phyloP scores from a whole-genome alignment of 2,797 vertebrate species.

The Micromesistius poutassou region DNA sequence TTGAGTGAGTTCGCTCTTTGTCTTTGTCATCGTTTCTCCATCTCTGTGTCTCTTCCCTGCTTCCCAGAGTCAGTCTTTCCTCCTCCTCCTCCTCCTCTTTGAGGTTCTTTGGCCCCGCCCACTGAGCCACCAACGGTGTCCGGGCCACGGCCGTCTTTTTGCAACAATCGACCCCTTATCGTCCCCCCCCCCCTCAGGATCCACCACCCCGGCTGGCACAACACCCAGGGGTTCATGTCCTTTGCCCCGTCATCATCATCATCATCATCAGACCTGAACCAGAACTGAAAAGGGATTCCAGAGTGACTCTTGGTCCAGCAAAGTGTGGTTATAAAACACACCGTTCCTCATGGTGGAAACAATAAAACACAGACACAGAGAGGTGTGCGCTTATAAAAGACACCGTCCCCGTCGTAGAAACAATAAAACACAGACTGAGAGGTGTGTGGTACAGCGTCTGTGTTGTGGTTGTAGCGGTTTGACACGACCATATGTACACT shows the following conservation, averaged over 20 bases:
- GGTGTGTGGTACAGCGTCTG: background rate
- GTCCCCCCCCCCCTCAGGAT: conserved; percentile 8
- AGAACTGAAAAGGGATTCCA: conserved; percentile 23
- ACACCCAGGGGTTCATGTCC: conserved; percentile 6
- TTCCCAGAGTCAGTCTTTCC: background rate
- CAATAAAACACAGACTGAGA: background rate
- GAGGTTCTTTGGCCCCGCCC: conserved; percentile 33
- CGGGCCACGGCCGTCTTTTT: background rate
- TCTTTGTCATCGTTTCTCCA: too few relatives aligned
- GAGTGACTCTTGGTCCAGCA: conserved; percentile 52
- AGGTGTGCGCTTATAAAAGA: background rate
- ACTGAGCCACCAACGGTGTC: conserved; percentile 45
- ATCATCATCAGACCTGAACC: too few relatives aligned
- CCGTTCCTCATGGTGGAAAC: background rate
- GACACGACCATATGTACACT: conserved; percentile 2
- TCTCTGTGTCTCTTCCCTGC: background rate
- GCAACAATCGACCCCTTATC: conserved; percentile 13
- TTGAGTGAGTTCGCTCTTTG: conserved; percentile 17
- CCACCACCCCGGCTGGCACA: conserved; percentile 18
- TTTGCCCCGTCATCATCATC: too few relatives aligned
- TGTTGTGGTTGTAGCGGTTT: background rate
- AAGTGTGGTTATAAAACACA: background rate
- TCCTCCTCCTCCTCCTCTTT: background rate
- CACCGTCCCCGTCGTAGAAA: background rate
- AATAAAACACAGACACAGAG: background rate